Conservation (phyloP, 1,140 invertebrate genomes). For the Helicoverpa zea region DNA sequence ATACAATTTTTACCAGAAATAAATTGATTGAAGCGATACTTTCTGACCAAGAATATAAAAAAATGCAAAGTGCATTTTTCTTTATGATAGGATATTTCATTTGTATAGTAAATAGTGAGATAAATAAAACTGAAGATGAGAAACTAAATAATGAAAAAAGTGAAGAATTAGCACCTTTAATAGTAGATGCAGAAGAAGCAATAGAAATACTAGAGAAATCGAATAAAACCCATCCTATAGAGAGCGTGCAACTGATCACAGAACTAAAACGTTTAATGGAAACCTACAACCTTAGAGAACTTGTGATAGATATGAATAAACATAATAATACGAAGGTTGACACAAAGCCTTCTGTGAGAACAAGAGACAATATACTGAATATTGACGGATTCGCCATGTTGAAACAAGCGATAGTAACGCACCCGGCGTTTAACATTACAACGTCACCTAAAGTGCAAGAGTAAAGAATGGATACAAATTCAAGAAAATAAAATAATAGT, state of each 20-base stretch:
- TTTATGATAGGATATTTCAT: neutral
- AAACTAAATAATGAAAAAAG: neutral
- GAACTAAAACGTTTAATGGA: neutral
- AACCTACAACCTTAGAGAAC: neutral
- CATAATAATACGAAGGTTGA: neutral
- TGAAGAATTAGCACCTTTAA: neutral
- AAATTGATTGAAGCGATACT: neutral
- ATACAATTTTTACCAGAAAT: neutral
- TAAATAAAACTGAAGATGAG: neutral
- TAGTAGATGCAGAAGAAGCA: neutral
- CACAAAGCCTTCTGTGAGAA: too few relatives aligned
- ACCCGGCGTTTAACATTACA: neutral
- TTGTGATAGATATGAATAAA: neutral
- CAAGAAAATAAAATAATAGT: too few relatives aligned
- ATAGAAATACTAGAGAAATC: neutral
- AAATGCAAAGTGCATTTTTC: neutral
- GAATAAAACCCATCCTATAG: neutral
- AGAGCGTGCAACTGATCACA: neutral
- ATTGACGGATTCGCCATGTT: neutral
- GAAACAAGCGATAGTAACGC: neutral
- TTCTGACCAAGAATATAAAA: neutral
- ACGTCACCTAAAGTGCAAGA: neutral
- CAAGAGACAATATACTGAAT: neutral
- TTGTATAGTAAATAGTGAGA: neutral
- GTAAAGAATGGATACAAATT: too few relatives aligned